Evolutionary conservation across 2,113 vertebrate species (phyloP).

Genomic region (Ascaphus truei): DNA sequence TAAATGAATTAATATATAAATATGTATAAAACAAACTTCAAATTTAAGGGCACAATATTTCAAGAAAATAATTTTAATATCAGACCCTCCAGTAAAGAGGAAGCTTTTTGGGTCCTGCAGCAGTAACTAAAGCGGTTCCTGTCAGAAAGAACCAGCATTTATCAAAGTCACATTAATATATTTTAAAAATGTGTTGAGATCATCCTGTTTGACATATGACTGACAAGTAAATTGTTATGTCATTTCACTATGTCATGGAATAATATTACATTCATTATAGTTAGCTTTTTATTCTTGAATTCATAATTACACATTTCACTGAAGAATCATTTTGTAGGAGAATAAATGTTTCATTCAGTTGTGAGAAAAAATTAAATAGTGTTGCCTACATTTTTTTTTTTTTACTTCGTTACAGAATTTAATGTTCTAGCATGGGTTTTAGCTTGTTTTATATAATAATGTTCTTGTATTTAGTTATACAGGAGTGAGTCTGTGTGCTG

Average conservation of each 20-base stretch:
- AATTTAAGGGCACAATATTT: no score
- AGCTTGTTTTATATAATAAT: no score
- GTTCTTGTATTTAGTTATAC: no score
- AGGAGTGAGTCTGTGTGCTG: no score
- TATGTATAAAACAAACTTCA: no score
- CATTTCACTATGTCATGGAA: slow-evolving; percentile 32
- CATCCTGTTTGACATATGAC: slow-evolving; percentile 28
- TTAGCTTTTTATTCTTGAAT: slow-evolving; percentile 31
- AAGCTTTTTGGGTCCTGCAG: no score
- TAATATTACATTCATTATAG: slow-evolving; percentile 29
- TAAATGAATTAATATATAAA: no score
- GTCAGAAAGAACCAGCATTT: background rate
- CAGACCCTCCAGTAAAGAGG: no score
- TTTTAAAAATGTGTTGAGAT: slow-evolving; percentile 24
- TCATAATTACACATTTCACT: slow-evolving; percentile 32
- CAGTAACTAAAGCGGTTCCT: background rate
- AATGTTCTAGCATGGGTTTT: no score
- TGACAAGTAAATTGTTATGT: slow-evolving; percentile 33
- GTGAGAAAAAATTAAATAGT: slow-evolving; percentile 22
- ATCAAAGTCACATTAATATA: slow-evolving; percentile 9
- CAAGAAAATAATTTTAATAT: no score
- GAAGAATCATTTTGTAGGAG: slow-evolving; percentile 25
- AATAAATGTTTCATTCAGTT: slow-evolving; percentile 21
- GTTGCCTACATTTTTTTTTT: no score
- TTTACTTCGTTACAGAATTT: no score